Conservation (phyloP, 1,140 invertebrate genomes). For the Brachionus rubens region DNA sequence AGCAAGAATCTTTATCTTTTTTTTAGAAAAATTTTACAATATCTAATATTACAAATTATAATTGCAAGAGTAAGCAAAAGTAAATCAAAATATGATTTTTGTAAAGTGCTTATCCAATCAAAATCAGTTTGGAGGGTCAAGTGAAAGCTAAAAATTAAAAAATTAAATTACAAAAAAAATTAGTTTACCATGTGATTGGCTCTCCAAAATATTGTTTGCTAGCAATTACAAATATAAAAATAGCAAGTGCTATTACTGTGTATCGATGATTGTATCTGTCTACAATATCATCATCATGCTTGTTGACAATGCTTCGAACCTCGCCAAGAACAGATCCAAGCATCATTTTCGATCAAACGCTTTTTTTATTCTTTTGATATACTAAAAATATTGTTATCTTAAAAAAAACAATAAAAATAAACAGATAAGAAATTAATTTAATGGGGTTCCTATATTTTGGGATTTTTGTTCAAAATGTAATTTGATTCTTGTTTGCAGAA, state of each 20-base stretch:
- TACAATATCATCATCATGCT: slow-evolving; percentile 63
- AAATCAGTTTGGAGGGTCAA: too few species aligned
- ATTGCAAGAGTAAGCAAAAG: too few species aligned
- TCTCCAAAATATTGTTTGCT: slow-evolving; percentile 87
- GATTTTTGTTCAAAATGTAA: neutral
- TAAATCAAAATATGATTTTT: too few species aligned
- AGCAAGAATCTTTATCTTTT: too few species aligned
- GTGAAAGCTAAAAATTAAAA: too few species aligned
- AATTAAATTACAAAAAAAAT: too few species aligned
- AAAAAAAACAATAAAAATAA: neutral
- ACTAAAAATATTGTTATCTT: neutral
- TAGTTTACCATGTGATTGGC: slow-evolving; percentile 58
- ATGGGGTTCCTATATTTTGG: neutral
- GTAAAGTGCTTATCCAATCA: too few species aligned
- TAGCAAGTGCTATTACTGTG: slow-evolving; percentile 62
- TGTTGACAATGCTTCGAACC: slow-evolving; percentile 7
- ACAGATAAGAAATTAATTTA: neutral
- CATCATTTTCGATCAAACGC: slow-evolving; percentile 18
- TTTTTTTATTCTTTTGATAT: neutral
- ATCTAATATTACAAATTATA: too few species aligned
- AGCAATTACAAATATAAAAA: slow-evolving; percentile 72
- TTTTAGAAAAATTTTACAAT: too few species aligned
- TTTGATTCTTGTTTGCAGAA: neutral
- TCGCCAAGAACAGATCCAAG: slow-evolving; percentile 22
- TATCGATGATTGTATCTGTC: slow-evolving; percentile 64